Base-by-base conservation (phyloP, 2,888 invertebrate genomes). In the Stenichneumon culpator region DNA sequence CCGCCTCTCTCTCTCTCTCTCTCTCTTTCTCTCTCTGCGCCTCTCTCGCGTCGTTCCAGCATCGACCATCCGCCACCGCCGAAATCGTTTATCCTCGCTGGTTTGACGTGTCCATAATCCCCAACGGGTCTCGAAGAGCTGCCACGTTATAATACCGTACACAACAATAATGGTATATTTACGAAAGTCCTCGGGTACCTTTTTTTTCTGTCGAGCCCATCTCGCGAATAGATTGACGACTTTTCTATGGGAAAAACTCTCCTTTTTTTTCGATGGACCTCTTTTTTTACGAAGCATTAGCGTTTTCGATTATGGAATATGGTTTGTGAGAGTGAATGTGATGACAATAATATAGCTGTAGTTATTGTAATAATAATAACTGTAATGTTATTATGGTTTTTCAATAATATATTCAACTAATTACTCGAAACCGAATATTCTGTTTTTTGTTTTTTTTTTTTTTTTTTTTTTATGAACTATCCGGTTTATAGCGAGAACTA, bases 1-100 rank as follows among this genome's bases (percentile, higher is more conserved):
- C 14, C 16, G 14, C 3, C 44, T 44, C 9, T 9, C 39, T 0
- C 2, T 39, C 9, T 39, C 39, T 54, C 25, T 22, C n/a, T 60
- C n/a, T 28, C 69, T n/a, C 44, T 44, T 39, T 9, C 39, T 0
- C 2, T 39, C 9, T 39, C 39, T 54, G n/a, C n/a, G n/a, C n/a
- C 25, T 22, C n/a, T 60, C n/a, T 28, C 69, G 63, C 65, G 63
- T 22, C 50, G 52, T 65, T 72, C n/a, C 57, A 11, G 25, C 19
- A 65, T 19, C 39, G 11, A 54, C 25, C 52, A 54, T 54, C 69
- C 57, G 54, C 25, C 19, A 39, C 5, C 63, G 2, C 22, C 65
- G 52, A 69, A 81, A 81, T 75, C 73, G 81, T 75, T 81, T 81
- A 81, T 81, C 57, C 63, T 81, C 22, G 74, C 69, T 39, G 47